A percentile compares a stretch with the other conserved stretches of the same genome.
phyloP scores from a whole-genome alignment of 2,113 vertebrate species.

The Myotis davidii region DNA sequence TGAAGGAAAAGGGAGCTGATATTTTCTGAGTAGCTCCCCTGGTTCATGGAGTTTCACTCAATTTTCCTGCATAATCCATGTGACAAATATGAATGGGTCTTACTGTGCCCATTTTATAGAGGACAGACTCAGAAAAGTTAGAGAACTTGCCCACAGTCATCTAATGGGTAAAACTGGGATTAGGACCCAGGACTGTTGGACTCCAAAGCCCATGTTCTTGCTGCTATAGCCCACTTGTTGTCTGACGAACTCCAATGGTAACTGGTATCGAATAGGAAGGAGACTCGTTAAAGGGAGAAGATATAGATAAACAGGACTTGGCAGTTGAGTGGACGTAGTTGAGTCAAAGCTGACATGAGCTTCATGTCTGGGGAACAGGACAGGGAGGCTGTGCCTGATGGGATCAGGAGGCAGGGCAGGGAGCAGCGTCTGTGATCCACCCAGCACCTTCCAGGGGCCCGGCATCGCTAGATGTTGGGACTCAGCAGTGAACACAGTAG shows the following conservation, averaged over 20 bases:
- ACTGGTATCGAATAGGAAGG: not conserved
- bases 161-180: not conserved
- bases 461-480: not conserved
- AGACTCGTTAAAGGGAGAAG: not conserved
- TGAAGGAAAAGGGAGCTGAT: not conserved
- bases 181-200: not conserved
- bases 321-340: not conserved
- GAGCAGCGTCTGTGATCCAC: rapidly evolving
- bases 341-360: not conserved
- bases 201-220: not conserved
- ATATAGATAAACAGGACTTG: not conserved
- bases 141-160: not conserved
- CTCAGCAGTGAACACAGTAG: not conserved
- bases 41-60: not conserved
- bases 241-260: not conserved
- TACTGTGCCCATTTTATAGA: not conserved
- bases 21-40: not conserved
- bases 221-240: not conserved
- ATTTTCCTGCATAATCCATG: not conserved
- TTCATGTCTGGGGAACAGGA: not conserved
- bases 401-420: not conserved
- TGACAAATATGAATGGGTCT: not conserved
- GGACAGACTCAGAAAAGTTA: not conserved
- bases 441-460: rapidly evolving
- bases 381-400: not conserved